Conservation (phyloP, 2,797 vertebrate genomes). For the Gallinago stenura region DNA sequence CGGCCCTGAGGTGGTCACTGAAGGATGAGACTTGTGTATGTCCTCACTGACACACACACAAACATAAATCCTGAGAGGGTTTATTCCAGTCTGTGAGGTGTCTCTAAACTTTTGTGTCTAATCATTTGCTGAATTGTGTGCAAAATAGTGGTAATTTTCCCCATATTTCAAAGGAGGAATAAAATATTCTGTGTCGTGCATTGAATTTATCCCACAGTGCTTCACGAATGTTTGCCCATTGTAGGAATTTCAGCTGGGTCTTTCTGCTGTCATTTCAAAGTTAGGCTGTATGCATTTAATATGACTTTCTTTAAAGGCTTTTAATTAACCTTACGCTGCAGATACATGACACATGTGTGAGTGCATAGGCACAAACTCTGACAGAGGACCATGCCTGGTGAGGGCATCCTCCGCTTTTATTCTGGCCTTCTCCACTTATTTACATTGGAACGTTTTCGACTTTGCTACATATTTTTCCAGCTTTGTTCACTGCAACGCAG, state of each 20-base stretch:
- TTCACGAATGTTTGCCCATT: background rate
- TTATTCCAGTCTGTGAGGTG: background rate
- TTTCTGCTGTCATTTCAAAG: background rate
- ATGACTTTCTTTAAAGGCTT: background rate
- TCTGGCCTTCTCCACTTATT: background rate
- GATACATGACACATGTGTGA: background rate
- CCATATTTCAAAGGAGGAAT: background rate
- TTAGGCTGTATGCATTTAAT: background rate
- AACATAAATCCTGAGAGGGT: background rate
- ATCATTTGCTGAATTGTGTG: background rate
- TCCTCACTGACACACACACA: background rate
- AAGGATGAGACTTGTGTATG: background rate
- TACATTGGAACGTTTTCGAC: background rate
- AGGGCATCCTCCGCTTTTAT: background rate
- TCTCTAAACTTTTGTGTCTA: background rate
- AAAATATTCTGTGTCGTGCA: fast-evolving
- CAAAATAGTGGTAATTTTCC: background rate
- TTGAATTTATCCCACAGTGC: background rate
- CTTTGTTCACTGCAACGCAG: background rate
- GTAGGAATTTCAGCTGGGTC: background rate
- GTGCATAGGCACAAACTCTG: background rate
- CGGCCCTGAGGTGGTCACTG: background rate
- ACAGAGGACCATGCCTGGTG: background rate
- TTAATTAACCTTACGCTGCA: background rate
- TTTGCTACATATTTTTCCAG: background rate